Evolutionary conservation across 2,888 invertebrate genomes (phyloP), one percentile per base, ranked within the genome.

Genomic region (Agrochola lota): DNA sequence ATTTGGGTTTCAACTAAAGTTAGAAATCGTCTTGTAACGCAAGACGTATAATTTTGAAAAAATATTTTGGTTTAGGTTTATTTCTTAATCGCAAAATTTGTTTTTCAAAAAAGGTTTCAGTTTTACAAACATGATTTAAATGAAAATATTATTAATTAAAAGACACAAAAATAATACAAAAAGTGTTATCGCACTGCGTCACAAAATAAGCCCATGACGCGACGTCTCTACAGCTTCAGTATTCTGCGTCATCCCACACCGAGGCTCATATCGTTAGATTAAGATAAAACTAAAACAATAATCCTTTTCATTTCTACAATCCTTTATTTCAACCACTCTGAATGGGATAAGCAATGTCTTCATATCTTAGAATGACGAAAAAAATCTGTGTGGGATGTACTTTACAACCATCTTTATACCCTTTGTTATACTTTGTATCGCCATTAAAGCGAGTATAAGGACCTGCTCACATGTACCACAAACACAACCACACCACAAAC

Each of bases 251-350:
- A 89, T 91, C 90, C 91, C 91, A 92, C 92, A 90, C 90, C 91
- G 91, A 90, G 92, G 91, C 92, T 94, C 94, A 94, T 94, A 95
- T 94, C 94, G 94, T 94, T 95, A 95, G 95, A 96, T 96, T 95
- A 93, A 95, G 95, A 96, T 96, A 95, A 95, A 96, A 96, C 94
- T 95, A 95, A 96, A 96, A 96, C 96, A 96, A 96, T 96, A 95
- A 96, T 96, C 96, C 95, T 96, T 96, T 96, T 95, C 94, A 95
- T 95, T 95, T 93, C 89, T 90, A 88, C 91, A 92, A 91, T 93
- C 94, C 92, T 95, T 96, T 96, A 95, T 95, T 96, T 95, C 92
- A 93, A 91, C 84, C 90, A 88, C 90, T 92, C 91, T 94, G 94
- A 94, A 94, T 93, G 87, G 92, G 88, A 91, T 91, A 92, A 92